Evolutionary conservation across 1,140 invertebrate genomes (phyloP), one percentile per base, ranked within the genome.

Genomic region (Temnothorax nylanderi): DNA sequence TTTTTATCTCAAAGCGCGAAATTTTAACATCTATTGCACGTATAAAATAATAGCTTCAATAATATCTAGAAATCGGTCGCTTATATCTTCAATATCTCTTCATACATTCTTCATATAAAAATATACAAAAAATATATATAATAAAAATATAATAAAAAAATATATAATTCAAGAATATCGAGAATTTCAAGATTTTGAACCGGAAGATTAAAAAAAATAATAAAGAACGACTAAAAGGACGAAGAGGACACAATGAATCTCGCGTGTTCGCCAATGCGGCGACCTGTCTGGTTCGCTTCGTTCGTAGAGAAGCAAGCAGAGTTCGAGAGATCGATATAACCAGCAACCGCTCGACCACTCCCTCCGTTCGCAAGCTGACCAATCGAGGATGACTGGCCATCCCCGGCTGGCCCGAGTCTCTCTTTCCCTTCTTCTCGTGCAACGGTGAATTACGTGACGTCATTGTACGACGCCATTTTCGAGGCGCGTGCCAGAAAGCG

Each of bases 241-340:
- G 69, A 86, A 90, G 72, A 88, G 58, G 69, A 80, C 58, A 69
- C 60, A 18, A 56, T 67, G 74, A 64, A 81, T 82, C 67, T 62
- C 80, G 54, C 62, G 75, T 72, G 86, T 90, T 88, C 89, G n/a
- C 89, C 81, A 87, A 69, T 62, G 47, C 81, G 81, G 62, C 76
- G 67, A 77, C n/a, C 49, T 64, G 37, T 62, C 67, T 87, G 62
- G 88, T 88, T 90, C 87, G 85, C 85, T 80, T 84, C 80, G 41
- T 67, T 86, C 75, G 77, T 72, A 67, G 86, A 60, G 81, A 87
- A 86, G 82, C 69, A 88, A 56, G 81, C 56, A 56, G 86, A 90
- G 90, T 93, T 94, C 86, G 87, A 92, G 92, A 93, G 94, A 94
- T 94, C 94, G 92, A 94, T 94, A 93, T 94, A 94, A 93, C 93